These are phyloP conservation scores for Dorcus hopei DNA, from an alignment of 2,888 invertebrate genomes.

Conservation along the genomic window DNA sequence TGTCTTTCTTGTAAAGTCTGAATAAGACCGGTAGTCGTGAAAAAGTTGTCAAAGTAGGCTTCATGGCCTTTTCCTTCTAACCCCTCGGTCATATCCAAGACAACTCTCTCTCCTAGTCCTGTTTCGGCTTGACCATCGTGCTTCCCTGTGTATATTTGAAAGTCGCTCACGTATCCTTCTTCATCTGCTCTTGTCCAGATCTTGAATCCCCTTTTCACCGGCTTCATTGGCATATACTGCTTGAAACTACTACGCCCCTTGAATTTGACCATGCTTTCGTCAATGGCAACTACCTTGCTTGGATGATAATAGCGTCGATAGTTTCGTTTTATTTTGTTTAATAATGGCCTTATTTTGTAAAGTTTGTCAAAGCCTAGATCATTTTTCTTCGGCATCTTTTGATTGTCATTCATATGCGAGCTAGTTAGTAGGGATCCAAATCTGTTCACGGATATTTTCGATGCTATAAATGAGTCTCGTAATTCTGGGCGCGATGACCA, in stretches of 20 bases:
- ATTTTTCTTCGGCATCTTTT: slow-evolving; percentile 16
- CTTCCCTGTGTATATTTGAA: slow-evolving; percentile 37
- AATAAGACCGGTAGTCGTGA: too few relatives aligned
- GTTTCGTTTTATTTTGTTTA: slow-evolving; percentile 9
- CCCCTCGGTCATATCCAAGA: too few relatives aligned
- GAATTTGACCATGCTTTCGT: not conserved
- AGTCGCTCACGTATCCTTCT: slow-evolving; percentile 29
- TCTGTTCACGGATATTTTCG: slow-evolving; percentile 20
- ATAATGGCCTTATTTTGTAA: slow-evolving; percentile 17
- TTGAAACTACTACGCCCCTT: not conserved
- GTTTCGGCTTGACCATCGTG: too few relatives aligned
- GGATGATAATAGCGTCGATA: slow-evolving; percentile 18
- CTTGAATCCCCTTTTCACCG: slow-evolving; percentile 20
- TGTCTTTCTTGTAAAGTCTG: too few relatives aligned
- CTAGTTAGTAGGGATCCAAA: slow-evolving; percentile 24
- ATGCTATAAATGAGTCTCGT: slow-evolving; percentile 21
- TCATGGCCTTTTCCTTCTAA: too few relatives aligned
- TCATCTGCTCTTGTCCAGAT: slow-evolving; percentile 29
- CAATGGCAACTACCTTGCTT: slow-evolving; percentile 3
- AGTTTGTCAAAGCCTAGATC: slow-evolving; percentile 26
- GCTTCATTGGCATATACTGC: not conserved
- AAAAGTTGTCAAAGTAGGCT: too few relatives aligned
- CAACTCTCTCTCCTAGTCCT: too few relatives aligned
- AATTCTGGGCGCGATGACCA: slow-evolving; percentile 20
- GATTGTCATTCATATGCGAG: slow-evolving; percentile 29